A percentile compares a stretch with the other conserved stretches of the same genome.
phyloP scores from a whole-genome alignment of 92 coral and sea anemone genomes.

The Plumapathes pennacea region DNA sequence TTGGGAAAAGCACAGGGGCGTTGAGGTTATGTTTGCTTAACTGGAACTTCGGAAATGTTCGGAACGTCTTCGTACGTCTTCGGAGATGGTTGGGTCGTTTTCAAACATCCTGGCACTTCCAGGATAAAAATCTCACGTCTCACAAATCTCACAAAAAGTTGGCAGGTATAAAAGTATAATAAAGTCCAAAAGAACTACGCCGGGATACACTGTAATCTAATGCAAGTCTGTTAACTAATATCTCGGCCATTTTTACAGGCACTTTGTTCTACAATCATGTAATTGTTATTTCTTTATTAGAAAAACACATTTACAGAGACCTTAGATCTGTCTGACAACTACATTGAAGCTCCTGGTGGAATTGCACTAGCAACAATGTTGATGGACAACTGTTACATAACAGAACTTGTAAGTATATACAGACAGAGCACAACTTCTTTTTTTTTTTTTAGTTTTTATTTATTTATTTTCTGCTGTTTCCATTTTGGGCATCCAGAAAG shows the following conservation, averaged over 20 bases:
- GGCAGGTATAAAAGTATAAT: not conserved
- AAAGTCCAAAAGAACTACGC: not conserved
- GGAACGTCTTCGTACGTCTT: too few species aligned
- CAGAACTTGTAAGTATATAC: slow-evolving; percentile 72
- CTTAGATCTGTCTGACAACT: slow-evolving; percentile 86
- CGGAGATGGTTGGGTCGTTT: not conserved
- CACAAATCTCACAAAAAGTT: not conserved
- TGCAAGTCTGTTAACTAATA: too few species aligned
- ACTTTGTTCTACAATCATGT: not conserved
- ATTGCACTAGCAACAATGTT: slow-evolving; percentile 72
- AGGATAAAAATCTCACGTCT: not conserved
- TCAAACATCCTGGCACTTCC: not conserved
- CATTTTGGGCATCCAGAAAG: not conserved
- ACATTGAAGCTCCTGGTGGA: slow-evolving; percentile 74
- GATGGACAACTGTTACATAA: slow-evolving; percentile 88
- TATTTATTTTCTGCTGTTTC: not conserved
- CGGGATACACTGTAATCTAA: too few species aligned
- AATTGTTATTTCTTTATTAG: slow-evolving; percentile 24
- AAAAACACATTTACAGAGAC: slow-evolving; percentile 89
- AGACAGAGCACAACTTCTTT: not conserved
- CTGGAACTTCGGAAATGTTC: too few species aligned
- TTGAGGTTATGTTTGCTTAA: too few species aligned
- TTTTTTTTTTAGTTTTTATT: not conserved
- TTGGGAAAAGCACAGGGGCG: too few species aligned
- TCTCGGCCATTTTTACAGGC: not conserved